A percentile compares a stretch with the other conserved stretches of the same genome.
Evolutionary conservation across 2,113 vertebrate species (phyloP).

Genomic region (Mirza zaza): DNA sequence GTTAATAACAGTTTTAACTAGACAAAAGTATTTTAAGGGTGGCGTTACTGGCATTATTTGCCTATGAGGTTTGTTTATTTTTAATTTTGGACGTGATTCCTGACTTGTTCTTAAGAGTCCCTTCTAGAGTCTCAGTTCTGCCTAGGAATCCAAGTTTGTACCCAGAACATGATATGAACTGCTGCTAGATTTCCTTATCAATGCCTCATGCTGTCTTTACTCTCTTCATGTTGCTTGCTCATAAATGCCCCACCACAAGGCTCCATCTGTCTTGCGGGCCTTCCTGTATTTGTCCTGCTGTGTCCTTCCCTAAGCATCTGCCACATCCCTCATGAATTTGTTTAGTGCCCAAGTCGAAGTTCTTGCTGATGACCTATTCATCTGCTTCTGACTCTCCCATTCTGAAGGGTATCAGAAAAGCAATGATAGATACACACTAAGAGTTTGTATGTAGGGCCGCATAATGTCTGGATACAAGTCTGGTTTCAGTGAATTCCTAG

Average conservation of each 20-base stretch:
- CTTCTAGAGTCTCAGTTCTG: slow-evolving; percentile 1
- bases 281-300: neutral
- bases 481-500: neutral
- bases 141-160: neutral
- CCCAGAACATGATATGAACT: neutral
- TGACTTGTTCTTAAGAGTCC: neutral
- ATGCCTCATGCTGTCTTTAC: neutral
- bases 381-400: neutral
- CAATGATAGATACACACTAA: neutral
- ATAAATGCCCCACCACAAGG: neutral
- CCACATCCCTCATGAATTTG: neutral
- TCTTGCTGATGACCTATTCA: neutral
- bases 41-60: neutral
- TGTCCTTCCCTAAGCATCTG: neutral
- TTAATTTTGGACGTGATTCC: neutral
- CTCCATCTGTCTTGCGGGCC: neutral
- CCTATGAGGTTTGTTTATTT: neutral
- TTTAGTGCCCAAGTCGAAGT: neutral
- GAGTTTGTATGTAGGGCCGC: neutral
- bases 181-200: slow-evolving; percentile 1
- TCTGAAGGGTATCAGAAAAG: neutral
- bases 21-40: neutral
- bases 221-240: slow-evolving; percentile 17
- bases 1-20: slow-evolving; percentile 24
- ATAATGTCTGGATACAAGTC: neutral